Base-by-base conservation (phyloP, 2,113 vertebrate species). In the Amia ocellicauda region DNA sequence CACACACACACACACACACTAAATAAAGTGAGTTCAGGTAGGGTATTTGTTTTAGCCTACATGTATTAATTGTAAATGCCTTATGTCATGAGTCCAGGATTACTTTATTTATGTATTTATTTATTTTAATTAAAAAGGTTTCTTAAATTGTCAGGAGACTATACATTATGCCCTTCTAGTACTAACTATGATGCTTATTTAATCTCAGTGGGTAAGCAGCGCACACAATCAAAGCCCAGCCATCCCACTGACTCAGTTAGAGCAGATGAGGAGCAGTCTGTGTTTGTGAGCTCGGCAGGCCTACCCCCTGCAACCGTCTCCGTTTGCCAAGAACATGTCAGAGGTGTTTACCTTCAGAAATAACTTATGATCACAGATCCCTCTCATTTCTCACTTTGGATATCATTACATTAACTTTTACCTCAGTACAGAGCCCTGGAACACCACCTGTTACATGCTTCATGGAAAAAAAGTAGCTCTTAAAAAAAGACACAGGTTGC, bases 331-430 rank as follows among this genome's bases (percentile, higher is more conserved):
- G 31, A 36, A 36, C 5, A 36, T 36, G 31, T 36, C 31, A 36
- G 31, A 11, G 28, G 20, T 51, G 16, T 73, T 62, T 41, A 23
- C 23, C 64, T 63, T 56, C 59, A 55, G 62, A 65, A 60, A 65
- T 57, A 64, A 43, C 61, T 47, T 58, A 55, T 54, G 29, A 8
- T 27, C 42, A 36, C 65, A 27, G 55, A 64, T 28, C 9, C 58
- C 14, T 56, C 61, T 29, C 41, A 29, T 66, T 72, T 66, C 27
- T 62, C 26, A 19, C 60, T 23, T 51, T 59, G 62, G 58, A 26
- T 66, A 41, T 60, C 52, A 61, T 47, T 67, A 45, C 58, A 63
- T 63, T 36, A 28, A 16, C 53, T 54, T 53, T 51, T 70, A 45
- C 56, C 51, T 64, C 5, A 63, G 62, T 23, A 22, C 52, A 60